phyloP scores from a whole-genome alignment of 2,888 invertebrate species.

The Plebejus anna region DNA sequence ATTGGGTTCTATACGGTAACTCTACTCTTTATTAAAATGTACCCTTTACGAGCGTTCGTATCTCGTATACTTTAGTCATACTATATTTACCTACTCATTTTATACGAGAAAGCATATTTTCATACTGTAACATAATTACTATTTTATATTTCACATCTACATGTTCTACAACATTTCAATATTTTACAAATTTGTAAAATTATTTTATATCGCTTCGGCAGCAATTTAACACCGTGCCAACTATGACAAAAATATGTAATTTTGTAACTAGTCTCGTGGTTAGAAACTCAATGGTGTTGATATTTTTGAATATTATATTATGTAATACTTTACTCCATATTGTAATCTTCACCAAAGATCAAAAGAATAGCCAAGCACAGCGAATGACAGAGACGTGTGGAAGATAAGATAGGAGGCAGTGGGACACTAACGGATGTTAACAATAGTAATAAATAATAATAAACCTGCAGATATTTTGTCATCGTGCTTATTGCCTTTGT shows the following conservation, averaged over 20 bases:
- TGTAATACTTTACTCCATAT: no score
- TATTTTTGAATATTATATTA: no score
- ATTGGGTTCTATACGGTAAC: background rate
- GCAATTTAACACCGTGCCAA: background rate
- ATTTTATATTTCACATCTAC: background rate
- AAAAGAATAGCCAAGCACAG: no score
- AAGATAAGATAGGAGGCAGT: no score
- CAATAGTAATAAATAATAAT: no score
- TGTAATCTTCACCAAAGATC: no score
- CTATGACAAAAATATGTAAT: background rate
- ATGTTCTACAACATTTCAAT: background rate
- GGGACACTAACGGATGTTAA: no score
- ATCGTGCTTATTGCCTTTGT: background rate
- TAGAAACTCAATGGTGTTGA: no score
- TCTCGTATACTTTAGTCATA: background rate
- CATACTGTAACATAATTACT: background rate
- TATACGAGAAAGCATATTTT: background rate
- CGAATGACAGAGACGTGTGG: no score
- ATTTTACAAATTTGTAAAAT: background rate
- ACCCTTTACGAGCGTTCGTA: background rate
- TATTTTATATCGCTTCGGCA: background rate
- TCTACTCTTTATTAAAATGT: constrained; percentile 14
- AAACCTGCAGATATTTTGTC: background rate
- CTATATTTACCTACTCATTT: background rate
- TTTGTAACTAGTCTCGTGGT: background rate